Base-by-base conservation (phyloP, 1,140 invertebrate genomes). In the Bombus breviceps region DNA sequence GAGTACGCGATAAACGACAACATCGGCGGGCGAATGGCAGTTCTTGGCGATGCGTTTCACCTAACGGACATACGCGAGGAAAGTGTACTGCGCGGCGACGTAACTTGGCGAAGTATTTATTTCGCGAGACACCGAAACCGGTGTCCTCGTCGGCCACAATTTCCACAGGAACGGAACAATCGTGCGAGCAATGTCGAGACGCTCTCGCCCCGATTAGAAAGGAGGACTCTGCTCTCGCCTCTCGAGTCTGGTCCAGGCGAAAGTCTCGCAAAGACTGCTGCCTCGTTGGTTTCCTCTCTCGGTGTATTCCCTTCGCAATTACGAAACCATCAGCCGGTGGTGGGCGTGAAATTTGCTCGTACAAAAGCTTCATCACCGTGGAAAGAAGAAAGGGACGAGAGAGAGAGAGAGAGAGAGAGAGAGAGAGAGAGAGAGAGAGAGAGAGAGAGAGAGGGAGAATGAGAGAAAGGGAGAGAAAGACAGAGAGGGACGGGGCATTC, bases 281-380 rank as follows among this genome's bases (percentile, higher is more conserved):
- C 53, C 18, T 32, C 47, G 47, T 4, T 10, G 18, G 8, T 74
- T 37, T 13, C 8, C 22, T n/a, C 41, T 34, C n/a, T 28, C 39
- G 32, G 32, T 39, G 62, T 68, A 77, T 53, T 83, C 74, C 64
- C 81, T n/a, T 57, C 75, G 64, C 47, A 78, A 78, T 83, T 78
- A 83, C 82, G 37, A 76, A 77, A 85, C n/a, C 77, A 69, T 86
- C 76, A 78, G 64, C n/a, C n/a, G 59, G 68, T 43, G 47, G 77
- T 84, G 74, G 73, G 81, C 88, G 81, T 89, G 81, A 82, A 85
- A 89, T 89, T 90, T 68, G 47, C 68, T 68, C 71, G 81, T 71
- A 78, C 72, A 87, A 89, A 89, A 86, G 78, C 41, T 41, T 68
- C 66, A n/a, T 57, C 72, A 32, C 15, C 8, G 10, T 59, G 22